Conservation (phyloP, 2,797 vertebrate genomes). For the Pangasius djambal region DNA sequence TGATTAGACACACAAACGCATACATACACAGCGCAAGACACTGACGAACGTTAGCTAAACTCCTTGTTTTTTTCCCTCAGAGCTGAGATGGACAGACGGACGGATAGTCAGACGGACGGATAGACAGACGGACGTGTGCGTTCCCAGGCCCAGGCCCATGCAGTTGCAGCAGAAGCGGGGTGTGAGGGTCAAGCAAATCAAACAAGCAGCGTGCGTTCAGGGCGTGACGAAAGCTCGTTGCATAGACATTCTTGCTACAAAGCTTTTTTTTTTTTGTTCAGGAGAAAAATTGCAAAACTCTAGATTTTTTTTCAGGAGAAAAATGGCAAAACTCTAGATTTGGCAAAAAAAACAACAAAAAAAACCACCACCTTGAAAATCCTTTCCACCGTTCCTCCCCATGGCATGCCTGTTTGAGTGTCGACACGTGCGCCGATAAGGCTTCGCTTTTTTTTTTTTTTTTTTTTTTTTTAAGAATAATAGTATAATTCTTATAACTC, state of each 20-base stretch:
- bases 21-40: too few relatives aligned
- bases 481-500: background rate
- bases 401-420: background rate
- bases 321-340: slow-evolving; percentile 57
- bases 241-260: slow-evolving; percentile 79
- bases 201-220: slow-evolving; percentile 47
- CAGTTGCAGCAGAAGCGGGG: background rate
- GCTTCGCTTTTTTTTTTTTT: too few relatives aligned
- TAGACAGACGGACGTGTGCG: too few relatives aligned
- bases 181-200: slow-evolving; percentile 43
- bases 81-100: background rate
- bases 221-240: slow-evolving; percentile 68
- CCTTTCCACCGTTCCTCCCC: background rate
- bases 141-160: slow-evolving; percentile 14
- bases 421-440: background rate
- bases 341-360: background rate
- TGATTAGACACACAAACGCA: slow-evolving; percentile 47
- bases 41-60: background rate
- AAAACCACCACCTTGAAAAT: too few relatives aligned
- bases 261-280: slow-evolving; percentile 58
- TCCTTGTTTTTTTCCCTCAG: background rate
- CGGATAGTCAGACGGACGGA: background rate
- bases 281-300: slow-evolving; percentile 64
- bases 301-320: slow-evolving; percentile 64
- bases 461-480: background rate